Conservation (phyloP, 2,888 invertebrate genomes). For the Netelia fuscicornis region DNA sequence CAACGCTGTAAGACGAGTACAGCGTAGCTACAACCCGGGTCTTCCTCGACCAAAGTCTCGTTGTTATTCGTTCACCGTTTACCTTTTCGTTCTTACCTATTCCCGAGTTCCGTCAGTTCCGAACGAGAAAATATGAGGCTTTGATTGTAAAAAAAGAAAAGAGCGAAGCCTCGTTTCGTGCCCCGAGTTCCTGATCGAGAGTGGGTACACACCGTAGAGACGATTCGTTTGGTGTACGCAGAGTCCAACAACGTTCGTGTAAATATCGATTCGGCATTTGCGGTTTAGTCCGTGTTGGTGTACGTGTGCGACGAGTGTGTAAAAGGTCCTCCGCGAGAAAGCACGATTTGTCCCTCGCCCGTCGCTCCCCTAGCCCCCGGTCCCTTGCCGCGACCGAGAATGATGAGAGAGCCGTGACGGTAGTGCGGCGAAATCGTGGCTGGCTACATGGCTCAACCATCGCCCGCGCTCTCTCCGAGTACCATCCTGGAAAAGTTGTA, state of each 20-base stretch:
- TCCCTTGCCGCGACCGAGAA: slow-evolving; percentile 23
- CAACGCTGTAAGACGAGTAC: no score
- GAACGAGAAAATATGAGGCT: slow-evolving; percentile 42
- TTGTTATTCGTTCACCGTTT: slow-evolving; percentile 10
- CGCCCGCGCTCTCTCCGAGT: slow-evolving; percentile 27
- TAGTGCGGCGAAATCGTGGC: slow-evolving; percentile 51
- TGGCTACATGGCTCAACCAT: slow-evolving; percentile 49
- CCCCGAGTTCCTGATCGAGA: slow-evolving; percentile 29
- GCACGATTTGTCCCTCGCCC: slow-evolving; percentile 40
- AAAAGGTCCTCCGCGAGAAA: slow-evolving; percentile 8
- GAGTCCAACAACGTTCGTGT: slow-evolving; percentile 41
- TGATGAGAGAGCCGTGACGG: slow-evolving; percentile 61
- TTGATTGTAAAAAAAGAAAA: background rate
- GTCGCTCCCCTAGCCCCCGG: background rate
- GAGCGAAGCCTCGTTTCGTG: slow-evolving; percentile 4
- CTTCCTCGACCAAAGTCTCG: background rate
- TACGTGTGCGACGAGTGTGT: background rate
- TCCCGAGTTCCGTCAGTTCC: slow-evolving; percentile 8
- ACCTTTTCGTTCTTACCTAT: slow-evolving; percentile 30
- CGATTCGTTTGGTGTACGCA: slow-evolving; percentile 16
- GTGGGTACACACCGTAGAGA: background rate
- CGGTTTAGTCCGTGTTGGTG: background rate
- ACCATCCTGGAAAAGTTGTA: slow-evolving; percentile 54
- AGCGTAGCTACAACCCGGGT: no score
- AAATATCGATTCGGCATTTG: slow-evolving; percentile 61